phyloP scores from a whole-genome alignment of 2,113 vertebrate genomes.

The Diadophis punctatus region DNA sequence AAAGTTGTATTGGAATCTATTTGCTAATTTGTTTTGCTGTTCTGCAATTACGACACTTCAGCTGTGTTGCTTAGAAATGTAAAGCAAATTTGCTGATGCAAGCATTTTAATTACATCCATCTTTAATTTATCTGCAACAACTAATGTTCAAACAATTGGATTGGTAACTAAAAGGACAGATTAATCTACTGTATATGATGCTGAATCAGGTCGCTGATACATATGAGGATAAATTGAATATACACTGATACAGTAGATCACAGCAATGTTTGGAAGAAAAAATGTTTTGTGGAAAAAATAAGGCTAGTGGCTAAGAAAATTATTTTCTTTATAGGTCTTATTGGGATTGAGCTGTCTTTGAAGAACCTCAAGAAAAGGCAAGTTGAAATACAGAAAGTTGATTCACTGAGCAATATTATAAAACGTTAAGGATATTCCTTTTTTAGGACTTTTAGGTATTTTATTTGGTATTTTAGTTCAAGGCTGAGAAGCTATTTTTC shows the following conservation, averaged over 20 bases:
- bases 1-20: neutral
- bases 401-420: neutral
- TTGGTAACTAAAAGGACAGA: neutral
- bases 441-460: neutral
- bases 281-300: accelerated
- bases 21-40: neutral
- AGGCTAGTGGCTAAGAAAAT: neutral
- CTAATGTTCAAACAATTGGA: neutral
- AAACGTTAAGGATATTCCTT: neutral
- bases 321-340: slow-evolving; percentile 5
- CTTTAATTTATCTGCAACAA: neutral
- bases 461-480: neutral
- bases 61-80: neutral
- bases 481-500: neutral
- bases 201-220: slow-evolving; percentile 67
- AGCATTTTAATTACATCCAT: neutral
- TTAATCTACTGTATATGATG: slow-evolving; percentile 64
- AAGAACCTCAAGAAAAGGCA: neutral
- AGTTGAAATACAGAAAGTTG: neutral
- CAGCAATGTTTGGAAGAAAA: neutral
- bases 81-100: neutral
- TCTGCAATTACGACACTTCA: neutral
- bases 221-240: slow-evolving; percentile 50
- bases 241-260: slow-evolving; percentile 61
- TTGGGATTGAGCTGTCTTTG: neutral